A percentile compares a stretch with the other conserved stretches of the same genome.
Evolutionary conservation across 2,888 invertebrate species (phyloP).

Genomic region (Acleris cristana): DNA sequence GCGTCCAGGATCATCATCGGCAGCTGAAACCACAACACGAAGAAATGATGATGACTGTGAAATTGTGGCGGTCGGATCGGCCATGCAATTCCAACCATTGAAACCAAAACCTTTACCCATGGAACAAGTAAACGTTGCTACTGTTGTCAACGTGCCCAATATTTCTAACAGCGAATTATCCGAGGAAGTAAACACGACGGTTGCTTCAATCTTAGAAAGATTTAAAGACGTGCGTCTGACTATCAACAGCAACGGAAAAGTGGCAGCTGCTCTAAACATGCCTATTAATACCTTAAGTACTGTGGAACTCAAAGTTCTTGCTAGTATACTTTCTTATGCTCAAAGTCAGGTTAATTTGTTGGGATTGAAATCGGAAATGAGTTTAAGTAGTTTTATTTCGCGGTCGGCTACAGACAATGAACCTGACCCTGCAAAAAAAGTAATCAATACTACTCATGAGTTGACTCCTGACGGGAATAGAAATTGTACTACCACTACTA

Average conservation of each 20-base stretch:
- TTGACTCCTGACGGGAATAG: no score
- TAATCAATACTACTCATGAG: no score
- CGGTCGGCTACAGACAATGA: slow-evolving; percentile 10
- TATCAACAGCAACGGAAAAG: slow-evolving; percentile 40
- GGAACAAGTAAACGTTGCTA: background rate
- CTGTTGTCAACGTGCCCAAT: background rate
- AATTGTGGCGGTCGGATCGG: slow-evolving; percentile 10
- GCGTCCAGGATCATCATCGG: background rate
- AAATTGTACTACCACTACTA: no score
- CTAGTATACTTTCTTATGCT: slow-evolving; percentile 45
- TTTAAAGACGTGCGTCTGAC: slow-evolving; percentile 45
- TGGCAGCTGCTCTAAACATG: slow-evolving; percentile 41
- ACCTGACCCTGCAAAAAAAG: background rate
- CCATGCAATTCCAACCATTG: background rate
- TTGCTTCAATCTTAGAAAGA: slow-evolving; percentile 41
- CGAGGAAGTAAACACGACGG: slow-evolving; percentile 26
- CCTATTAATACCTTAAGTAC: slow-evolving; percentile 42
- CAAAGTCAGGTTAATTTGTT: slow-evolving; percentile 42
- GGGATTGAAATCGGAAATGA: slow-evolving; percentile 20
- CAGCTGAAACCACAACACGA: background rate
- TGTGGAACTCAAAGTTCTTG: slow-evolving; percentile 46
- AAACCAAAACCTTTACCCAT: background rate
- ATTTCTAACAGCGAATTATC: slow-evolving; percentile 3
- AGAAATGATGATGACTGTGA: slow-evolving; percentile 22
- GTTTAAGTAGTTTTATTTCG: slow-evolving; percentile 25